Evolutionary conservation across 2,888 invertebrate genomes (phyloP).

Genomic region (Parnassius glacialis): DNA sequence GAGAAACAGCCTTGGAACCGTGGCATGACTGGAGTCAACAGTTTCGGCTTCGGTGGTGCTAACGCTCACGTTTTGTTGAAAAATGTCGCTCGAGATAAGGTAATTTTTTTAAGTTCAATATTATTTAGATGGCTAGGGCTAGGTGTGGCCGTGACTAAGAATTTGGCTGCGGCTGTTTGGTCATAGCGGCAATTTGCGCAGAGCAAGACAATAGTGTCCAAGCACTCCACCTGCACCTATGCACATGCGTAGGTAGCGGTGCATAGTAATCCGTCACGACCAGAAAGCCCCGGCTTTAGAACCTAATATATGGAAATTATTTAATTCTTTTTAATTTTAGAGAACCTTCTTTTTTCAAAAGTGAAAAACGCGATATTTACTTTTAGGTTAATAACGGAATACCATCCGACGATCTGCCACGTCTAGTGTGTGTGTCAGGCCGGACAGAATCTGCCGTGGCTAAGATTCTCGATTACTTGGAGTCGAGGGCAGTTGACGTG

Average conservation of each 20-base stretch:
- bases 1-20: constrained; percentile 86
- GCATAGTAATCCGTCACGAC: too few relatives aligned
- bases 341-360: too few relatives aligned
- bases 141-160: too few relatives aligned
- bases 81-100: constrained; percentile 81
- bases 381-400: constrained; percentile 79
- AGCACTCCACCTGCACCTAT: too few relatives aligned
- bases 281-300: too few relatives aligned
- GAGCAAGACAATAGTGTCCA: too few relatives aligned
- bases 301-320: too few relatives aligned
- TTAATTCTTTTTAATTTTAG: too few relatives aligned
- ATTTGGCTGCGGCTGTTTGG: too few relatives aligned
- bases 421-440: constrained; percentile 88
- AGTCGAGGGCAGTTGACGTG: constrained; percentile 81
- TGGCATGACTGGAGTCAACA: constrained; percentile 91
- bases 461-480: constrained; percentile 83
- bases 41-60: constrained; percentile 96
- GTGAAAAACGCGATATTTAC: background rate
- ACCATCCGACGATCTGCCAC: constrained; percentile 84
- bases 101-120: constrained; percentile 31
- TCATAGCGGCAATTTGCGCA: too few relatives aligned
- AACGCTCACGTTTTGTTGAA: constrained; percentile 88
- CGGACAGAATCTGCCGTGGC: constrained; percentile 89
- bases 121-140: too few relatives aligned
- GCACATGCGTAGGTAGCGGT: too few relatives aligned